A percentile compares a stretch with the other conserved stretches of the same genome.
phyloP scores from a whole-genome alignment of 1,140 invertebrate genomes.

The Drosophila nigromelanica region DNA sequence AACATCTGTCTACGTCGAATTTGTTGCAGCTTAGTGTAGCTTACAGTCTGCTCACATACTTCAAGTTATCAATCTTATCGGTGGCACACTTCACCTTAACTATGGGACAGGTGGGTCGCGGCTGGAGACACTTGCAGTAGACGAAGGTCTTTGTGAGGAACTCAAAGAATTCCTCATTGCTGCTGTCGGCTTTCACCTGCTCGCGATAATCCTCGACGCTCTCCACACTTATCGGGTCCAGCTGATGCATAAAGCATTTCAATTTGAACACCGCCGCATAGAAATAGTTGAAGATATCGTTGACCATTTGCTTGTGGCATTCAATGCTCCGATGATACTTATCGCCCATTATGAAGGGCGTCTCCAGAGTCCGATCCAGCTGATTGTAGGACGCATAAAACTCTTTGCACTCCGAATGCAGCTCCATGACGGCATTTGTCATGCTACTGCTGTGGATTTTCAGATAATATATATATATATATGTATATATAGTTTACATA shows the following conservation, averaged over 20 bases:
- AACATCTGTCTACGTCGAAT: too few species aligned
- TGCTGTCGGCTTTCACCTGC: conserved; percentile 38
- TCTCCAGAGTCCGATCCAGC: conserved; percentile 52
- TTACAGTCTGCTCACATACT: conserved; percentile 51
- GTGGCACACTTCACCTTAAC: conserved; percentile 51
- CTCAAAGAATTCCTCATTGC: conserved; percentile 54
- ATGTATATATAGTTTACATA: not conserved
- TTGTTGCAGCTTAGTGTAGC: too few species aligned
- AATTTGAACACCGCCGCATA: conserved; percentile 55
- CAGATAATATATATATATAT: not conserved
- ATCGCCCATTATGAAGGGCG: conserved; percentile 61
- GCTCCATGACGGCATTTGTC: conserved; percentile 30
- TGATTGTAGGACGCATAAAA: conserved; percentile 51
- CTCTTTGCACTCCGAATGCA: conserved; percentile 45
- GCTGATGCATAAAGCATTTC: conserved; percentile 65
- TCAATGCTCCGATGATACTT: conserved; percentile 50
- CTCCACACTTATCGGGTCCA: conserved; percentile 62
- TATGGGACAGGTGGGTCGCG: conserved; percentile 51
- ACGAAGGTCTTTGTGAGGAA: conserved; percentile 46
- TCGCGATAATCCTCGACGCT: conserved; percentile 66
- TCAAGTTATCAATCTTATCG: conserved; percentile 39
- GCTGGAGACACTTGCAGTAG: conserved; percentile 58
- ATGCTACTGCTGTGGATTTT: conserved; percentile 38
- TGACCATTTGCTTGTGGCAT: conserved; percentile 56
- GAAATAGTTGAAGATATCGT: conserved; percentile 66